Percentiles rank a stretch among this genome's conserved stretches.
Conservation (phyloP, 2,888 invertebrate species). For the Drosophila melanosoma region DNA sequence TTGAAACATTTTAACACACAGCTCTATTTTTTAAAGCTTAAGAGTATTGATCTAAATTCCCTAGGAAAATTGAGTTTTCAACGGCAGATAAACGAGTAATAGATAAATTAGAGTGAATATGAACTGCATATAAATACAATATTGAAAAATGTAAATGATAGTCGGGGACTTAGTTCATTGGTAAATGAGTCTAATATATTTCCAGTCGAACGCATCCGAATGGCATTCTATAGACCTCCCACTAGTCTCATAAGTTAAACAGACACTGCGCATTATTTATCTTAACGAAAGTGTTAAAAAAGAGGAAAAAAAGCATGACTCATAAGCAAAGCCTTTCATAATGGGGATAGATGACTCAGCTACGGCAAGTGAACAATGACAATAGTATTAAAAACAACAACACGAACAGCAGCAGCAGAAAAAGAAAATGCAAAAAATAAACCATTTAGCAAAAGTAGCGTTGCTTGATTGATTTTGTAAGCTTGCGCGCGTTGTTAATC, state of each 20-base stretch:
- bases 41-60: background rate
- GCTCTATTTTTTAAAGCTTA: background rate
- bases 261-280: background rate
- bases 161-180: background rate
- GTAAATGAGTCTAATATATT: background rate
- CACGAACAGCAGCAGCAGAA: background rate
- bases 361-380: conserved; percentile 5
- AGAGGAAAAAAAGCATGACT: conserved; percentile 29
- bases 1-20: background rate
- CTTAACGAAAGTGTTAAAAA: background rate
- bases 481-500: background rate
- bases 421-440: conserved; percentile 43
- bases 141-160: background rate
- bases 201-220: background rate
- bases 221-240: background rate
- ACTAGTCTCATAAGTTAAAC: background rate
- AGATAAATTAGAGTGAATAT: background rate
- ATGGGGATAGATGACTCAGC: conserved; percentile 35
- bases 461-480: conserved; percentile 49
- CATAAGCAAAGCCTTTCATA: conserved; percentile 19
- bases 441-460: conserved; percentile 46
- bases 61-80: no score
- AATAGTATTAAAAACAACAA: conserved; percentile 18
- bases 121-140: background rate
- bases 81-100: background rate